Percentiles rank a stretch among this genome's conserved stretches.
Conservation (phyloP, 2,888 invertebrate species). For the Limnephilus auricula region DNA sequence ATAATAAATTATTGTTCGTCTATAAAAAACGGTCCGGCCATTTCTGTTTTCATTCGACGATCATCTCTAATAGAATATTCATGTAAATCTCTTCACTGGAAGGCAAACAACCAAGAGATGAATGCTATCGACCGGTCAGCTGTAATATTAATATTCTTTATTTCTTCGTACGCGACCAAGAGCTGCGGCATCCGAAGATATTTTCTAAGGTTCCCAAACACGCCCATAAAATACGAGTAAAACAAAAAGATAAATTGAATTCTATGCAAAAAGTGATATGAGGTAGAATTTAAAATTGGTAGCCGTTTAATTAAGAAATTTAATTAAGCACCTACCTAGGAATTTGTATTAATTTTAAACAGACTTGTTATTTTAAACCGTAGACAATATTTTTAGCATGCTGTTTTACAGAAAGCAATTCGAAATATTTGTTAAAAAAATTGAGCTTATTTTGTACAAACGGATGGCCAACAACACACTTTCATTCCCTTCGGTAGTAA, state of each 20-base stretch:
- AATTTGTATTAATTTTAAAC: too few species aligned
- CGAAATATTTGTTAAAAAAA: too few species aligned
- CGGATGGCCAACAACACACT: too few species aligned
- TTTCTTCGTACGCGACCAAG: constrained; percentile 30
- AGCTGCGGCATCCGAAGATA: not conserved
- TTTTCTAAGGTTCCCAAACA: constrained; percentile 10
- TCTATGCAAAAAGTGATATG: not conserved
- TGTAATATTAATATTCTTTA: constrained; percentile 48
- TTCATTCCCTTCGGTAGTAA: too few species aligned
- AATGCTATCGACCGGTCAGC: constrained; percentile 44
- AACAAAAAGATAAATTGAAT: not conserved
- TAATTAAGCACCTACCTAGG: not conserved
- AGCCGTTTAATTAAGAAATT: not conserved
- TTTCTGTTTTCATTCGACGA: constrained; percentile 40
- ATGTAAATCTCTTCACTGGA: constrained; percentile 33
- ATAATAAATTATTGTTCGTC: not conserved
- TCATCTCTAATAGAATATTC: constrained; percentile 46
- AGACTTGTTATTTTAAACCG: too few species aligned
- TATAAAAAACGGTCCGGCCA: not conserved
- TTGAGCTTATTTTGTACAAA: too few species aligned
- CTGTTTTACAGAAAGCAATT: too few species aligned
- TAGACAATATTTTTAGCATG: too few species aligned
- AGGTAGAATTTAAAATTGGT: not conserved
- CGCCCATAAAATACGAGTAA: not conserved
- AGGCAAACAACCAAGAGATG: constrained; percentile 26